Evolutionary conservation across 2,113 vertebrate genomes (phyloP).

Genomic region (Pterocles orientalis): DNA sequence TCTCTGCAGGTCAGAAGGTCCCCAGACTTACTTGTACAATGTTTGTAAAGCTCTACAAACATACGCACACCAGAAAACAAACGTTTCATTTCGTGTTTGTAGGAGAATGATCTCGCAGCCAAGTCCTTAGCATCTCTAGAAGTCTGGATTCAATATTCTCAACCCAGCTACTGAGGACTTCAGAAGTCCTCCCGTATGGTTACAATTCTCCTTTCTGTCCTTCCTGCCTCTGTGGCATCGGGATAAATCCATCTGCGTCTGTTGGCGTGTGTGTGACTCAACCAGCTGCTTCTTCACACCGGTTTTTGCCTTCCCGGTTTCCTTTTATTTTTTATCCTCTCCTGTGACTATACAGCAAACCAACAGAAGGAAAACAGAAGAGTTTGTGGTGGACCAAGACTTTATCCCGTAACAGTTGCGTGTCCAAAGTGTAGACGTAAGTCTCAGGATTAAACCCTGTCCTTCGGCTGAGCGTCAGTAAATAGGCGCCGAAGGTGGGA

Average conservation of each 20-base stretch:
- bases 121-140: not conserved
- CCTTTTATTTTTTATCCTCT: not conserved
- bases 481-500: not conserved
- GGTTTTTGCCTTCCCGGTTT: not conserved
- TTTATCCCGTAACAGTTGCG: rapidly evolving
- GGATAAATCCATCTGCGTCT: not conserved
- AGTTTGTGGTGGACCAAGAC: not conserved
- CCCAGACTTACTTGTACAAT: not conserved
- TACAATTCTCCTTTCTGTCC: rapidly evolving
- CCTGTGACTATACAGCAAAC: not conserved
- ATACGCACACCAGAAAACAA: rapidly evolving
- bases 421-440: not conserved
- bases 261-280: no score
- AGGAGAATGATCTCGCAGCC: not conserved
- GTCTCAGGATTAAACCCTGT: not conserved
- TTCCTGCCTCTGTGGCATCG: not conserved
- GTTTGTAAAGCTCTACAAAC: not conserved
- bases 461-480: not conserved
- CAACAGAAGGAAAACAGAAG: not conserved
- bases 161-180: not conserved
- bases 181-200: not conserved
- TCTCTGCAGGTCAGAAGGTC: not conserved
- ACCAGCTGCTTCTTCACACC: not conserved
- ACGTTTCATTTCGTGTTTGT: rapidly evolving
- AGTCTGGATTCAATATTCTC: not conserved